A percentile compares a stretch with the other conserved stretches of the same genome.
phyloP scores from a whole-genome alignment of 1,140 invertebrate genomes.

The Oreohelix idahoensis region DNA sequence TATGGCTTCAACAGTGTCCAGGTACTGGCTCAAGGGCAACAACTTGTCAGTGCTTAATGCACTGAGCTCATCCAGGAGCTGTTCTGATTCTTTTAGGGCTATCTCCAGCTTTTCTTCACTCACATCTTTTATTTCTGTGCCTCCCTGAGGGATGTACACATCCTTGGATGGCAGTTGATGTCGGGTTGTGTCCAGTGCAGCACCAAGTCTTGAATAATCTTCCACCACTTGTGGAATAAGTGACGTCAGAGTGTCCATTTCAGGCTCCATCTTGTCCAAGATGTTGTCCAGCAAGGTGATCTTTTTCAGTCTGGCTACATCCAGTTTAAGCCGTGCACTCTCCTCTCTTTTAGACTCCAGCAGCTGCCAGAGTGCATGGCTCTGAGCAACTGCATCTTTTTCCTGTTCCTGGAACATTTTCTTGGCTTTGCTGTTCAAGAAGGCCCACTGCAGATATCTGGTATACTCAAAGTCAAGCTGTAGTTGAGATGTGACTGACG shows the following conservation, averaged over 20 bases:
- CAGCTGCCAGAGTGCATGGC: conserved; percentile 50
- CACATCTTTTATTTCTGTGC: conserved; percentile 15
- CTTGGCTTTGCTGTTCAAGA: conserved; percentile 50
- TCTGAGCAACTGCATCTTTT: conserved; percentile 56
- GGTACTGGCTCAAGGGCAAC: neutral
- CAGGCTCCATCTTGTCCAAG: conserved; percentile 52
- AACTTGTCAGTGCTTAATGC: neutral
- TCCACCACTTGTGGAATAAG: conserved; percentile 49
- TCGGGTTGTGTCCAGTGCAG: conserved; percentile 60
- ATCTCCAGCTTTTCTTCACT: neutral
- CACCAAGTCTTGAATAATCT: conserved; percentile 54
- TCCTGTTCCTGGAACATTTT: conserved; percentile 57
- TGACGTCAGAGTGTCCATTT: conserved; percentile 50
- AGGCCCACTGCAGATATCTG: conserved; percentile 59
- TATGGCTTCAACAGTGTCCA: neutral
- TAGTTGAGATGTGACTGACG: conserved; percentile 43
- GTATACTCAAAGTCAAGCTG: conserved; percentile 55
- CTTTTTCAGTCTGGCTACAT: conserved; percentile 47
- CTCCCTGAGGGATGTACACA: conserved; percentile 57
- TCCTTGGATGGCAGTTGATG: conserved; percentile 61
- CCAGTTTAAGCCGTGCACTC: conserved; percentile 42
- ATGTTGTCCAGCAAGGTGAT: conserved; percentile 51
- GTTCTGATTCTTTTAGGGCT: conserved; percentile 1
- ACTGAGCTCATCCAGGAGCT: conserved; percentile 9
- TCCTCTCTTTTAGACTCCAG: conserved; percentile 49